Evolutionary conservation across 2,888 invertebrate species (phyloP).

Genomic region (Nephrotoma guestfalica): DNA sequence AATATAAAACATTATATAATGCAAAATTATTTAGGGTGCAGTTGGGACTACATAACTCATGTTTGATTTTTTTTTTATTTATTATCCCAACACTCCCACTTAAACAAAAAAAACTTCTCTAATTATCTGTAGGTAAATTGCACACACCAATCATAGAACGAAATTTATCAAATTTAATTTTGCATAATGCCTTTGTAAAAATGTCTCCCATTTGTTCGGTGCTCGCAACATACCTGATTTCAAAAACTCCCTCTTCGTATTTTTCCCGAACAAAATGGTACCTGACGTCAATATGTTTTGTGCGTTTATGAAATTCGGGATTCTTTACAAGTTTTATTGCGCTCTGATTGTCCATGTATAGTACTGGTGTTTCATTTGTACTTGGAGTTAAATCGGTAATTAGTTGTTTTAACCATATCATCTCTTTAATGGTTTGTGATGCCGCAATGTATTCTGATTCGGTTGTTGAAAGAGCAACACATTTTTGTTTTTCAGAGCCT

Average conservation of each 20-base stretch:
- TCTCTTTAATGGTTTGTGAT: constrained; percentile 4
- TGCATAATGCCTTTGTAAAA: constrained; percentile 7
- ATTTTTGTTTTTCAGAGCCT: neutral
- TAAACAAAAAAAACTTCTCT: neutral
- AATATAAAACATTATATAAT: too few species aligned
- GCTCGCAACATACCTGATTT: constrained; percentile 7
- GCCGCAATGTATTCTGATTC: neutral
- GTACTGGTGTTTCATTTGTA: constrained; percentile 7
- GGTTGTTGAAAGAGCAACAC: neutral
- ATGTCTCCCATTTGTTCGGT: constrained; percentile 6
- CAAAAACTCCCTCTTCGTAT: constrained; percentile 8
- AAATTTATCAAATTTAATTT: neutral
- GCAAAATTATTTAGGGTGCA: too few species aligned
- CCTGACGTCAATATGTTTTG: constrained; percentile 11
- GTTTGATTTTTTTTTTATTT: neutral
- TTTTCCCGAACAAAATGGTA: constrained; percentile 12
- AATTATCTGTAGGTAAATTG: neutral
- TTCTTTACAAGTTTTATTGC: constrained; percentile 13
- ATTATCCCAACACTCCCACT: neutral
- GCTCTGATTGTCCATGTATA: constrained; percentile 16
- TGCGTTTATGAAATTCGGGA: constrained; percentile 10
- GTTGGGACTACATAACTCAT: too few species aligned
- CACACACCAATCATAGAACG: neutral
- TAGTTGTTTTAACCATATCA: constrained; percentile 16
- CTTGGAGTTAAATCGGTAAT: neutral